Conservation (phyloP, 2,113 vertebrate genomes). For the Serinus canaria region DNA sequence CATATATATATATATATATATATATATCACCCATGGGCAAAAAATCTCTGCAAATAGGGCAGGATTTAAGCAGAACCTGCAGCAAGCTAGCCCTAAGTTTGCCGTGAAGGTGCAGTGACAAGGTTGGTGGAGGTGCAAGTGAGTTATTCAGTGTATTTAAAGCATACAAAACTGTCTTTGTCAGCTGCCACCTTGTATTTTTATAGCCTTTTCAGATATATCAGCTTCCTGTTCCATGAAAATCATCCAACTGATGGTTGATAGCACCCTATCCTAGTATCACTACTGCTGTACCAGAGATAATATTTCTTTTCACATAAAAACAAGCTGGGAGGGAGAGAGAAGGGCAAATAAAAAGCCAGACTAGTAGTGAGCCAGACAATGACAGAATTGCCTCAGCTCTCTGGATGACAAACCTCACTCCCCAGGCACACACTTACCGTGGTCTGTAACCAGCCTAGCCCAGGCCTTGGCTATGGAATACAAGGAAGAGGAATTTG, state of each 20-base stretch:
- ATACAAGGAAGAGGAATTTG: background rate
- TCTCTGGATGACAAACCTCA: background rate
- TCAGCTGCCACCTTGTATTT: background rate
- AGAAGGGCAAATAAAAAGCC: background rate
- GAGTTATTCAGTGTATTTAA: background rate
- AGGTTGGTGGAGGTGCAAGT: background rate
- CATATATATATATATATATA: accelerated
- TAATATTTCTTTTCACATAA: background rate
- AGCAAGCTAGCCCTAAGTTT: background rate
- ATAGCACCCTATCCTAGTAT: background rate
- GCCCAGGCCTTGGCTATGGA: background rate
- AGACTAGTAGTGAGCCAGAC: background rate
- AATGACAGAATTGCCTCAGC: background rate
- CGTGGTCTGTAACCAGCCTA: background rate
- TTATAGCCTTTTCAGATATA: background rate
- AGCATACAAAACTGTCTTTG: background rate
- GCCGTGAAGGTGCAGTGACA: background rate
- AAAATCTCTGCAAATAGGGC: background rate
- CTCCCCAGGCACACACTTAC: background rate
- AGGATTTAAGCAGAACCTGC: background rate
- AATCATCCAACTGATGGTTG: background rate
- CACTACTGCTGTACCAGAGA: background rate
- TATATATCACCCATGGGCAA: background rate
- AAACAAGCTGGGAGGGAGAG: background rate
- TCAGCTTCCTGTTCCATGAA: background rate